Base-by-base conservation (phyloP, 1,140 invertebrate genomes). In the Sminthurinus signatus region DNA sequence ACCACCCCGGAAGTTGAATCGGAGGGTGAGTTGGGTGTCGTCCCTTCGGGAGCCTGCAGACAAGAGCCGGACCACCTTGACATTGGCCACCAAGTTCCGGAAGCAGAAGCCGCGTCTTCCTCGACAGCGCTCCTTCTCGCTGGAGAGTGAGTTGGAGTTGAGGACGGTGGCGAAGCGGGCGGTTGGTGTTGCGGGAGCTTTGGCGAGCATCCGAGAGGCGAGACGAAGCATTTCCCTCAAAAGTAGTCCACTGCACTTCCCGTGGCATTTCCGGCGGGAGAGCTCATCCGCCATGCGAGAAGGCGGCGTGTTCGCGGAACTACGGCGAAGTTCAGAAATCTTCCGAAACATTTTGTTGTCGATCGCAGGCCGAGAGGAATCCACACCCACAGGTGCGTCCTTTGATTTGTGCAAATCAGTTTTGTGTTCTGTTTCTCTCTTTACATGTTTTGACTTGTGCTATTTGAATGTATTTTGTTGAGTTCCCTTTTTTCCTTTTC, bases 321-420 rank as follows among this genome's bases (percentile, higher is more conserved):
- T 79, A 44, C 64, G 78, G 8, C 70, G 77, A 32, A 77, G 76
- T 51, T 76, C 75, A 36, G 78, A 79, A 63, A 77, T 79, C 21
- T 77, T 78, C 63, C 74, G 77, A 32, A 76, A 75, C 48, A 79
- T 79, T 46, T 62, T 79, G 0, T 67, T 78, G 14, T 78, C 77
- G 52, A 71, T 79, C 48, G 76, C 76, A 19, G 74, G 73, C 51
- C 71, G 73, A 48, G 75, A 77, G 42, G 70, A 70, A 25, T 68
- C 68, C 4, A 72, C 70, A 52, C 70, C 72, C 31, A 72, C 72
- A 64, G 72, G 70, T 67, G 28, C 19, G 60, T 58, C n/a, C 5
- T 12, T n/a, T n/a, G n/a, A n/a, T n/a, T n/a, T n/a, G n/a, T n/a
- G n/a, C n/a, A n/a, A n/a, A n/a, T n/a, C n/a, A n/a, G n/a, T n/a